A percentile compares a stretch with the other conserved stretches of the same genome.
Evolutionary conservation across 2,113 vertebrate genomes (phyloP).

Genomic region (Mus musculus): GRCm39 chr3:37575501-37576000

Average conservation of each 20-base stretch:
- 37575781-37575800: slow-evolving; percentile 82
- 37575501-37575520: background rate
- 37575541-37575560: slow-evolving; percentile 22
- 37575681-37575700: background rate
- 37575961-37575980: slow-evolving; percentile 85
- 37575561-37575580: slow-evolving; percentile 35
- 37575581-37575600: slow-evolving; percentile 28
- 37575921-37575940: slow-evolving; percentile 89
- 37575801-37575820: slow-evolving; percentile 79
- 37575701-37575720: background rate
- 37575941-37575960: slow-evolving; percentile 86
- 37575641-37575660: background rate
- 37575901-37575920: slow-evolving; percentile 88
- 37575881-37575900: slow-evolving; percentile 89
- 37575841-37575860: slow-evolving; percentile 86
- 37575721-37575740: background rate
- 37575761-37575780: slow-evolving; percentile 29
- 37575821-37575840: slow-evolving; percentile 85
- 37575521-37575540: slow-evolving; percentile 3
- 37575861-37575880: slow-evolving; percentile 84
- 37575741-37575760: background rate
- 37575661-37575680: slow-evolving; percentile 31
- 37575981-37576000: slow-evolving; percentile 81
- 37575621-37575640: background rate
- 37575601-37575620: background rate